Base-by-base conservation (phyloP, 2,113 vertebrate genomes). In the Vulpes ferrilata region DNA sequence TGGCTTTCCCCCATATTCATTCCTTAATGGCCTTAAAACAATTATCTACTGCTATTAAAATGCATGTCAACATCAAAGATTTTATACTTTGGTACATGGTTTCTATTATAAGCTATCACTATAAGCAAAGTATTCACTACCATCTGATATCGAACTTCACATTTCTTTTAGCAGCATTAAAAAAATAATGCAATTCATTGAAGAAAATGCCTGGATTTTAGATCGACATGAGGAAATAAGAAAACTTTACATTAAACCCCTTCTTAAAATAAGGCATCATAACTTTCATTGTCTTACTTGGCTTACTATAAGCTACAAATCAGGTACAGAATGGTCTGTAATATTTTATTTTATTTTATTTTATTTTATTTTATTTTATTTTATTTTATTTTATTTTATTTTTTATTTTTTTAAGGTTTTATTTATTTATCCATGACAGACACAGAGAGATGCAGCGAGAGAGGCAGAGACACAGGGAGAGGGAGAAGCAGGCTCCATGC, bases 1-100 rank as follows among this genome's bases (percentile, higher is more conserved):
- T 92, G 91, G 25, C 93, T 94, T 89, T 87, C 43, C 25, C 13
- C 65, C 19, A 51, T 93, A 90, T 92, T 83, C 65, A 67, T 83
- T 92, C 38, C 51, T 88, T 65, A 96, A 84, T 93, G 35, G 69
- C 59, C 82, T 97, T 93, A 90, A 88, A 95, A 67, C 92, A 95
- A 95, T 93, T 86, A 93, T 86, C 71, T 86, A 11, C 67, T 35
- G 71, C 60, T 86, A 65, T 97, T 94, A 90, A 27, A 85, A 90
- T 88, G 48, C 38, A 89, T 90, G 51, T 62, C 81, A 87, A 65
- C 81, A 94, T 92, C 38, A 88, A 83, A 93, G 85, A 86, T 83
- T 88, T 90, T 95, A 88, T 81, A 85, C n/a, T 88, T 74, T 80
- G 38, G 48, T 87, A 88, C 60, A 55, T 48, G 25, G 43, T 48